Conservation (phyloP, 1,140 invertebrate genomes). For the Melitaea cinxia region DNA sequence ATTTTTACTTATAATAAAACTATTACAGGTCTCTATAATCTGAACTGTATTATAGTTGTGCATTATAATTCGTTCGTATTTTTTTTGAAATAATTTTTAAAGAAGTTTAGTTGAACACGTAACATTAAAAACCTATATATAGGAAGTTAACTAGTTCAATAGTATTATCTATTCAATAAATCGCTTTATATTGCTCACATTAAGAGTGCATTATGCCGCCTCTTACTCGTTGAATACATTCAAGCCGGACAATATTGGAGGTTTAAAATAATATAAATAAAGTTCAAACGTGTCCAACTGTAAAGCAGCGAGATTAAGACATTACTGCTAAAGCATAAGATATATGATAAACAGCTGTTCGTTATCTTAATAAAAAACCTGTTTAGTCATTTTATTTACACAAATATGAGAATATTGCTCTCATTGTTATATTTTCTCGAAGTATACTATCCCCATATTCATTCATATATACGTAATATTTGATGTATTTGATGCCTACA, state of each 20-base stretch:
- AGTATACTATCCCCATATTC: constrained; percentile 18
- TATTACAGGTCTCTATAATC: too few relatives aligned
- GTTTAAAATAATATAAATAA: constrained; percentile 11
- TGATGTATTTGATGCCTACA: background rate
- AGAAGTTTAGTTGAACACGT: background rate
- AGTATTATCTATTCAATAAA: background rate
- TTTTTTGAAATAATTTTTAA: too few relatives aligned
- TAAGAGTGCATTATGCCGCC: background rate
- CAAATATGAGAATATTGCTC: constrained; percentile 26
- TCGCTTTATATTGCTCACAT: background rate
- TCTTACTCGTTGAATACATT: background rate
- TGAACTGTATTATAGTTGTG: too few relatives aligned
- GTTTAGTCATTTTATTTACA: constrained; percentile 11
- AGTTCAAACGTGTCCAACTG: constrained; percentile 10
- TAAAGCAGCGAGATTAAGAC: constrained; percentile 5
- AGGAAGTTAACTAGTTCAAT: background rate
- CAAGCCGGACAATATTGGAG: background rate
- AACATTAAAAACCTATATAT: background rate
- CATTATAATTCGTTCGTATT: too few relatives aligned
- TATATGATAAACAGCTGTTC: constrained; percentile 9
- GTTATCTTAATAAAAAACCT: constrained; percentile 4
- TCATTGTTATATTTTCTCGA: constrained; percentile 31
- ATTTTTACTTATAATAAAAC: too few relatives aligned
- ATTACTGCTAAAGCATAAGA: constrained; percentile 3
- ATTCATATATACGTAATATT: background rate